A percentile compares a stretch with the other conserved stretches of the same genome.
These are phyloP conservation scores for Trinorchestia longiramus DNA, from an alignment of 1,140 invertebrate genomes.

Conservation along the genomic window DNA sequence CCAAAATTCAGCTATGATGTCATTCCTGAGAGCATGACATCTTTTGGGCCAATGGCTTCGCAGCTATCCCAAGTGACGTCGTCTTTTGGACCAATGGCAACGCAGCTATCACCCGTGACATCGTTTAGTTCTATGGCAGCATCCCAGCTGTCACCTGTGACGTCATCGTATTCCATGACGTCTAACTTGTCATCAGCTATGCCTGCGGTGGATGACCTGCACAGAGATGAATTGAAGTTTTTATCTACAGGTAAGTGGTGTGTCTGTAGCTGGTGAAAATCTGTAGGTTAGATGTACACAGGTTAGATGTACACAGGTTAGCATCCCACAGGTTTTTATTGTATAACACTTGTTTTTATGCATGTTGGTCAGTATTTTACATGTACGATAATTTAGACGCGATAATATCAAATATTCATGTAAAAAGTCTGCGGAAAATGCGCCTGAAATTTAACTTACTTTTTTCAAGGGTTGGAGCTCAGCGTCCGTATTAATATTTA, in stretches of 20 bases:
- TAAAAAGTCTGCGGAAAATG: too few species aligned
- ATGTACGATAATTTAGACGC: too few species aligned
- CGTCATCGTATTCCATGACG: constrained; percentile 20
- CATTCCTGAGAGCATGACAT: constrained; percentile 12
- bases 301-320: neutral
- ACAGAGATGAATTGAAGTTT: constrained; percentile 35
- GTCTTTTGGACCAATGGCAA: constrained; percentile 26
- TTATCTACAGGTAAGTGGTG: neutral
- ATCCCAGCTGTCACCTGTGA: constrained; percentile 28
- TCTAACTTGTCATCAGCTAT: neutral
- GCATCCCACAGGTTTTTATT: neutral
- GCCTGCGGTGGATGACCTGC: neutral
- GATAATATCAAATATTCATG: too few species aligned
- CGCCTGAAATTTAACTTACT: too few species aligned
- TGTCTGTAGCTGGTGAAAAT: neutral
- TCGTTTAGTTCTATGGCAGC: neutral
- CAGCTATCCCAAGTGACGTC: constrained; percentile 44
- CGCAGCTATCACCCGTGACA: constrained; percentile 5
- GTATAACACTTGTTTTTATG: too few species aligned
- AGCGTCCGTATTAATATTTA: too few species aligned
- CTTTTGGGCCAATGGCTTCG: constrained; percentile 6
- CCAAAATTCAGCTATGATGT: constrained; percentile 44
- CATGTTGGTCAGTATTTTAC: too few species aligned
- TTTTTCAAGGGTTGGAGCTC: too few species aligned
- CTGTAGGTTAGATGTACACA: neutral